Evolutionary conservation across 35 echinoderm and acorn worm genomes (phyloP).

Genomic region (Ophiothrix spiculata): DNA sequence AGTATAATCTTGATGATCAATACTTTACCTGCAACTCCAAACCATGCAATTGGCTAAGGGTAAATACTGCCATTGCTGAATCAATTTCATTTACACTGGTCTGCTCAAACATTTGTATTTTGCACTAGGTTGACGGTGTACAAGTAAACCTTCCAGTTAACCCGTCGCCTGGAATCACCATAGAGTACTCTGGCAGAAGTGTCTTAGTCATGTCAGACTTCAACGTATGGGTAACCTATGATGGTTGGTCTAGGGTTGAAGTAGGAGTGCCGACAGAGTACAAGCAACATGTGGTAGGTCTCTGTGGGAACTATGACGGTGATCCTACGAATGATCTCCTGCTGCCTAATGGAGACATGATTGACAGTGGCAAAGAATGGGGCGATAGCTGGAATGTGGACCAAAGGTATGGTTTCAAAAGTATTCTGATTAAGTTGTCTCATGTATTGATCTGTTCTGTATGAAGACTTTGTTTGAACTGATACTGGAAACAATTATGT

Average conservation of each 20-base stretch:
- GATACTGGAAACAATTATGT: too few species aligned
- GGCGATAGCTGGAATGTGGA: conserved; percentile 31
- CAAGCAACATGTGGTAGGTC: not conserved
- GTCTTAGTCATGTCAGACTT: conserved; percentile 1
- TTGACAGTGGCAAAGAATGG: conserved; percentile 2
- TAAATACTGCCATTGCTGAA: too few species aligned
- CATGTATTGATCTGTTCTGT: too few species aligned
- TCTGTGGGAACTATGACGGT: conserved; percentile 23
- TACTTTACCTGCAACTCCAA: too few species aligned
- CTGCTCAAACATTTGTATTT: too few species aligned
- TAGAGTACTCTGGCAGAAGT: not conserved
- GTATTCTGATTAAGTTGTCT: too few species aligned
- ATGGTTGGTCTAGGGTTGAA: conserved; percentile 21
- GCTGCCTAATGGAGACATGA: conserved; percentile 5
- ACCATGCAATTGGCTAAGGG: too few species aligned
- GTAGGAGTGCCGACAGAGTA: not conserved
- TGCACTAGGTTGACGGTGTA: not conserved
- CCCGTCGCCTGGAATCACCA: not conserved
- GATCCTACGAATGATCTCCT: conserved; percentile 13
- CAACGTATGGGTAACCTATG: conserved; percentile 4
- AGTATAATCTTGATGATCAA: too few species aligned
- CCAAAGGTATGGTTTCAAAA: too few species aligned
- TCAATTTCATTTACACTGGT: too few species aligned
- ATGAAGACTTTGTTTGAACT: too few species aligned
- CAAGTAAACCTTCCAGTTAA: not conserved